Percentiles rank a stretch among this genome's conserved stretches.
Conservation (phyloP, 1,140 invertebrate genomes). For the Reticulitermes speratus region DNA sequence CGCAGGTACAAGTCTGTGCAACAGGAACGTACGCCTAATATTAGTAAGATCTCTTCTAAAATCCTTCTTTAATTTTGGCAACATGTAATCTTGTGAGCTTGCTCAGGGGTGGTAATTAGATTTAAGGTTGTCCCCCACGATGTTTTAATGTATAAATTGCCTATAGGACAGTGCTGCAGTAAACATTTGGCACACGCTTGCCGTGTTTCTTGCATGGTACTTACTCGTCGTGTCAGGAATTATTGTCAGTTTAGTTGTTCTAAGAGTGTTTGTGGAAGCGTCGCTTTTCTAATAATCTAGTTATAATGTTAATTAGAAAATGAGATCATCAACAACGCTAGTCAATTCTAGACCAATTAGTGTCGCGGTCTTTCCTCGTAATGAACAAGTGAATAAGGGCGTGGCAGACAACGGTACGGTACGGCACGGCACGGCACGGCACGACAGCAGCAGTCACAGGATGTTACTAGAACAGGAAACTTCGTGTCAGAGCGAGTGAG, state of each 20-base stretch:
- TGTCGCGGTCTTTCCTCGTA: neutral
- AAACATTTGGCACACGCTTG: neutral
- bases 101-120: too few species aligned
- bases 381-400: neutral
- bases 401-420: neutral
- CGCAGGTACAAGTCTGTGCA: too few species aligned
- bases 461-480: too few species aligned
- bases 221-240: neutral
- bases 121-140: too few species aligned
- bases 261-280: neutral
- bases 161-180: neutral
- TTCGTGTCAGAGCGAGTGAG: too few species aligned
- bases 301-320: slow-evolving; percentile 11
- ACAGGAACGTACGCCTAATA: too few species aligned
- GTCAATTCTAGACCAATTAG: neutral
- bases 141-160: too few species aligned
- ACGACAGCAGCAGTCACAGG: neutral
- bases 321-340: slow-evolving; percentile 1
- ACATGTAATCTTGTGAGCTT: too few species aligned
- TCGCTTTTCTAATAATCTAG: neutral
- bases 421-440: neutral
- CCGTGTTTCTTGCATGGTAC: too few species aligned
- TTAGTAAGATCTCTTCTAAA: too few species aligned
- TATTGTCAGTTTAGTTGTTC: neutral
- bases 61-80: too few species aligned